Base-by-base conservation (phyloP, 2,888 invertebrate species). In the Dynastes tityus region DNA sequence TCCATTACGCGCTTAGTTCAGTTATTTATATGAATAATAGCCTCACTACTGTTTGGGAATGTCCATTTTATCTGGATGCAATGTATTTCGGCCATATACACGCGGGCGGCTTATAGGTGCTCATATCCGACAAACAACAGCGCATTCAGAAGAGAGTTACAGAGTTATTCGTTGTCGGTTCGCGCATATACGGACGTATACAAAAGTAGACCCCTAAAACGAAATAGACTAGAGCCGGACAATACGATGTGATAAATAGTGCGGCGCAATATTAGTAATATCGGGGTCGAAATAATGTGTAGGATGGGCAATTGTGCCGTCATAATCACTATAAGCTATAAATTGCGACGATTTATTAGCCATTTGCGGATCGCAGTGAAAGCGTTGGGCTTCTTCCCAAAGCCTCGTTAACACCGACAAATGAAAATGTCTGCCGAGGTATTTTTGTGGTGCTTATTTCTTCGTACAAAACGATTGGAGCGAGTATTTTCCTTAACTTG, bases 311-410 rank as follows among this genome's bases (percentile, higher is more conserved):
- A 84, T 85, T 83, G 83, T 81, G 80, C 82, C 80, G 80, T 82
- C 81, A 83, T 81, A 85, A 83, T 83, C 85, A 84, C 80, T 78
- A 81, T 78, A 79, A 79, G 81, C 82, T 82, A 84, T 85, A 84
- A 85, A 85, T 86, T 80, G 77, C 77, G 49, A 40, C 75, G 75
- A 80, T 80, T 80, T 78, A 79, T 80, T 80, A 80, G 63, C 37
- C 78, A 53, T 71, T 49, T 78, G 67, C 75, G 64, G 64, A 22
- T 58, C 64, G 71, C 40, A 78, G 73, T 37, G 77, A 76, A 76
- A 65, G 40, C 45, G 45, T 22, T 11, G 63, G 37, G 29, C 55
- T 58, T 37, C 27, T 63, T 78, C 51, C 45, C 11, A 45, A 45
- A 45, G 11, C 45, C 45, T 8, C 11, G 8, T 45, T 45, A 11